phyloP scores from a whole-genome alignment of 37 sponge, comb jelly and placozoan species.

The Axinella damicornis region DNA sequence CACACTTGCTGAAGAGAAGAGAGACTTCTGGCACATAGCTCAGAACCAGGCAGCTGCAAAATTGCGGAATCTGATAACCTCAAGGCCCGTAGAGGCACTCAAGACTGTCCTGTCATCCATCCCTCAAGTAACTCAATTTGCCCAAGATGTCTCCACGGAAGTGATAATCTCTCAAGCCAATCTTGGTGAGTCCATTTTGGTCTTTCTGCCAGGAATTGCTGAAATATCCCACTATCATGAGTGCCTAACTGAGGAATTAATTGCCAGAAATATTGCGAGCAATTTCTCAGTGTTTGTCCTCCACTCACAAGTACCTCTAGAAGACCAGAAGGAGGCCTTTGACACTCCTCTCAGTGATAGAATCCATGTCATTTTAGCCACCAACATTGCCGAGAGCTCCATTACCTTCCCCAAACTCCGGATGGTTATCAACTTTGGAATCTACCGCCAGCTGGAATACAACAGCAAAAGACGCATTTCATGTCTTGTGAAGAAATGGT shows the following conservation, averaged over 20 bases:
- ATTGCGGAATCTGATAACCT: background rate
- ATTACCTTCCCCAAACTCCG: slow-evolving; percentile 74
- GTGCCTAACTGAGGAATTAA: slow-evolving; percentile 1
- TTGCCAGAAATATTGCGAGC: background rate
- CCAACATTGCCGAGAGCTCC: slow-evolving; percentile 85
- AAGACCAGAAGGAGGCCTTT: slow-evolving; percentile 71
- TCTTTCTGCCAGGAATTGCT: slow-evolving; percentile 76
- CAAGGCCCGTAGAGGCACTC: background rate
- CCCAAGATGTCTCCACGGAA: slow-evolving; percentile 37
- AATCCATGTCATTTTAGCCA: slow-evolving; percentile 73
- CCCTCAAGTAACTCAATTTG: slow-evolving; percentile 18
- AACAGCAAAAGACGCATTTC: slow-evolving; percentile 38
- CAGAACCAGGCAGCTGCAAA: slow-evolving; percentile 7
- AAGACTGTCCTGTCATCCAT: background rate
- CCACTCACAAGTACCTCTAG: slow-evolving; percentile 79
- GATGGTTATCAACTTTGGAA: slow-evolving; percentile 82
- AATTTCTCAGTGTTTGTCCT: slow-evolving; percentile 60
- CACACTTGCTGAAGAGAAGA: background rate
- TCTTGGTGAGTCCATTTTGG: slow-evolving; percentile 61
- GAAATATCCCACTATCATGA: slow-evolving; percentile 62
- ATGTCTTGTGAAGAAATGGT: slow-evolving; percentile 64
- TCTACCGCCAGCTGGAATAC: slow-evolving; percentile 50
- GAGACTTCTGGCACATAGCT: background rate
- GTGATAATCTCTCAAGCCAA: slow-evolving; percentile 57
- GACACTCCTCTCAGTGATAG: slow-evolving; percentile 34